Evolutionary conservation across 2,888 invertebrate species (phyloP), one percentile per base, ranked within the genome.

Genomic region (Apotomis turbidana): DNA sequence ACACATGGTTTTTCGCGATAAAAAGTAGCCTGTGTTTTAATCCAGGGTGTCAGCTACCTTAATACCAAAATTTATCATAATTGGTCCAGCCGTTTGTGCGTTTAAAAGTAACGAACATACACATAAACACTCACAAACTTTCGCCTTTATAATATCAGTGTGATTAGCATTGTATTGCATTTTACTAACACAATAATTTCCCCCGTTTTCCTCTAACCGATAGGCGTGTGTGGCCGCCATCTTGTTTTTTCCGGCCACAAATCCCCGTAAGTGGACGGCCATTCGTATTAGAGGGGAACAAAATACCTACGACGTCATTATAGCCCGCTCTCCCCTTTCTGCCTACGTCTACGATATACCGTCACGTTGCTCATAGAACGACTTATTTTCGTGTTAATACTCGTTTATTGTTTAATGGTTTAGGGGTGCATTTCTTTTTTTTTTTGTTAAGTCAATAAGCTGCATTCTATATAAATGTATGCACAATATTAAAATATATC

Each of bases 221-320:
- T 57, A 66, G 70, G 70, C 60, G 61, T 68, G 70, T 41, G 41
- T 59, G 62, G 41, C 64, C 46, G 69, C 69, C 69, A 69, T 73
- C 49, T 73, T 71, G 70, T 70, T 72, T 68, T 72, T 63, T 72
- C 68, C 72, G 72, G 68, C 62, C 68, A 62, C 68, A 72, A 68
- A 63, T 68, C 41, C 68, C 51, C 44, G 68, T 71, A 72, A 72
- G 71, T 72, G 63, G 68, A n/a, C 44, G 54, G 27, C 66, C 68
- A 68, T 72, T 72, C 63, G 63, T 63, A 68, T 59, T 72, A 68
- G 68, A 63, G 62, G 72, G 71, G 67, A 61, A 71, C 67, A 68
- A 62, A 70, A 68, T 64, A 64, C 70, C 64, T 64, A 60, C 51
- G 59, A 46, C 36, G 58, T 58, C 63, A 41, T 70, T 57, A 57